Percentiles rank a stretch among this genome's conserved stretches.
These are phyloP conservation scores for Simalia tracyae DNA, from an alignment of 2,797 vertebrate species.

Conservation along the genomic window DNA sequence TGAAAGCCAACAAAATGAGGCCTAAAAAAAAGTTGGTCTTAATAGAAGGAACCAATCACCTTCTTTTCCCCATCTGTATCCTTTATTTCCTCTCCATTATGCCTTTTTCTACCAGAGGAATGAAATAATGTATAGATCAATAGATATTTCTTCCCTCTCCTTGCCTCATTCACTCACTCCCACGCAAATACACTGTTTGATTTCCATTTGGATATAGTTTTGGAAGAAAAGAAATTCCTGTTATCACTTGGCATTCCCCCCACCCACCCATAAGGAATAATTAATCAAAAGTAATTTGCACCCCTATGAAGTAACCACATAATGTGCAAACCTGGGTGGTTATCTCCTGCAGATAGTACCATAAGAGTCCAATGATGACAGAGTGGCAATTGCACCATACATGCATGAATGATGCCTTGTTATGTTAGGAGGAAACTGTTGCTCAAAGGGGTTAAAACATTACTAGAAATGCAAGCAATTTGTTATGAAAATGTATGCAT, in stretches of 20 bases:
- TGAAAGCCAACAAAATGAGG: slow-evolving; percentile 28
- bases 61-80: not conserved
- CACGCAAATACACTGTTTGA: not conserved
- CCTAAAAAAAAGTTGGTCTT: slow-evolving; percentile 27
- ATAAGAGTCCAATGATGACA: not conserved
- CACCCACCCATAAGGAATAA: not conserved
- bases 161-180: not conserved
- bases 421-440: not conserved
- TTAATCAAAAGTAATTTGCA: not conserved
- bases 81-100: slow-evolving; percentile 10
- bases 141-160: not conserved
- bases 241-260: not conserved
- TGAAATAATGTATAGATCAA: not conserved
- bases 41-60: not conserved
- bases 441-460: not conserved
- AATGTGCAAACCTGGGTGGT: not conserved
- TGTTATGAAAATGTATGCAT: not conserved
- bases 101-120: slow-evolving; percentile 1
- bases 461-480: not conserved
- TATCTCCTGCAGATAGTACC: not conserved
- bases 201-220: not conserved
- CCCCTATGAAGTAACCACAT: not conserved
- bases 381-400: not conserved
- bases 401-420: not conserved
- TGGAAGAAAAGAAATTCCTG: not conserved